Conservation (phyloP, 1,140 invertebrate species). For the Episyrphus balteatus region DNA sequence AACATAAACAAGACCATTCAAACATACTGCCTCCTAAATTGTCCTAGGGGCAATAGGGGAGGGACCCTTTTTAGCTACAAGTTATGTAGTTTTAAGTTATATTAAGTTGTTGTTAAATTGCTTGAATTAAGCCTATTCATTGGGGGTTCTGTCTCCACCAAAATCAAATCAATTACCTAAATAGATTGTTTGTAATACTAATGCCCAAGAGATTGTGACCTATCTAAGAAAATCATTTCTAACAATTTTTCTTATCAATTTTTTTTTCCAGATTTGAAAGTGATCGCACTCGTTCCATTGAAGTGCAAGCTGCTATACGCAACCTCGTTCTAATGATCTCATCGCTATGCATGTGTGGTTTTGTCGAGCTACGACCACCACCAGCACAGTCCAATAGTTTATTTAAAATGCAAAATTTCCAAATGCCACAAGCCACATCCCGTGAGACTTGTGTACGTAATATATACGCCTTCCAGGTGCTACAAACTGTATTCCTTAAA, state of each 20-base stretch:
- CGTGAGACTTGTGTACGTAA: constrained; percentile 84
- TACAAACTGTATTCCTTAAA: constrained; percentile 88
- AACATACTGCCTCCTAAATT: no score
- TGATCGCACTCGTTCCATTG: constrained; percentile 55
- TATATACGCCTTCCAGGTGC: constrained; percentile 88
- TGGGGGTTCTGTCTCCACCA: no score
- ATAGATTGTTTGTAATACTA: no score
- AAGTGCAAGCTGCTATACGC: constrained; percentile 78
- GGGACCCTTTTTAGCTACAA: no score
- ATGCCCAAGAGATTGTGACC: no score
- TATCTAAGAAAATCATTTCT: background rate
- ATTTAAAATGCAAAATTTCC: constrained; percentile 88
- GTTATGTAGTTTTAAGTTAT: no score
- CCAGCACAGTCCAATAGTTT: constrained; percentile 75
- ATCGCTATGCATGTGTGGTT: constrained; percentile 88
- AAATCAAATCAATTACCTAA: no score
- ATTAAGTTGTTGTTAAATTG: no score
- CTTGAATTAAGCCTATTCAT: no score
- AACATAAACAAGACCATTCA: no score
- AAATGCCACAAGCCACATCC: constrained; percentile 77
- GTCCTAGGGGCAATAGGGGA: no score
- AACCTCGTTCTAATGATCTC: constrained; percentile 89
- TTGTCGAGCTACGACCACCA: constrained; percentile 74
- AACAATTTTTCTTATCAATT: background rate
- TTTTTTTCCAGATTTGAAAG: constrained; percentile 55